Conservation (phyloP, 2,888 invertebrate species). For the Caenorhabditis wallacei region DNA sequence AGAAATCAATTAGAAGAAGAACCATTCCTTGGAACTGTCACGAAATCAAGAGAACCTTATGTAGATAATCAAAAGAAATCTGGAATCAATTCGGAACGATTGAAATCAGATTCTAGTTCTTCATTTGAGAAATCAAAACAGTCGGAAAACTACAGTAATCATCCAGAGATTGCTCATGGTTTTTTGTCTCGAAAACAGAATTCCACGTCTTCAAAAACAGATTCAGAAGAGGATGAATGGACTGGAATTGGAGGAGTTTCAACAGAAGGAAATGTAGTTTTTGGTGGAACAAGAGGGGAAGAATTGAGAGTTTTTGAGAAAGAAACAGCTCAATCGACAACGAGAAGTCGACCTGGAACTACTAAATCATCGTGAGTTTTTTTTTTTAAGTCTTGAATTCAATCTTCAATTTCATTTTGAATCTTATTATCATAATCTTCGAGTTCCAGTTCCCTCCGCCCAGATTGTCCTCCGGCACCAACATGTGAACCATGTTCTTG, state of each 20-base stretch:
- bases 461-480: constrained; percentile 19
- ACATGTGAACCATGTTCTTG: constrained; percentile 65
- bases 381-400: background rate
- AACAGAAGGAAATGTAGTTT: constrained; percentile 29
- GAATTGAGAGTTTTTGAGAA: constrained; percentile 47
- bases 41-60: constrained; percentile 45
- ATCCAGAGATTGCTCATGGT: constrained; percentile 30
- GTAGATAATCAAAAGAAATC: constrained; percentile 25
- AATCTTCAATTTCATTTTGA: background rate
- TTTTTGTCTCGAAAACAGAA: too few relatives aligned
- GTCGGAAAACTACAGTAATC: background rate
- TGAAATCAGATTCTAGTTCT: background rate
- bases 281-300: constrained; percentile 58
- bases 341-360: constrained; percentile 15
- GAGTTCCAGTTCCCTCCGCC: background rate
- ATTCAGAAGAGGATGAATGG: constrained; percentile 35
- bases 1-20: constrained; percentile 3
- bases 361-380: constrained; percentile 15
- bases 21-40: constrained; percentile 53
- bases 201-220: background rate
- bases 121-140: background rate
- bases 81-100: background rate
- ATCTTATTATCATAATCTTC: background rate
- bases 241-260: constrained; percentile 52
- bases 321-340: constrained; percentile 11